Conservation (phyloP, 2,113 vertebrate species). For the zebrafish (Danio rerio) region GRCz12tu NC_133178.1:23296001-23296500, state of each 20-base stretch:
- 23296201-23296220: slow-evolving; percentile 69
- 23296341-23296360: not conserved
- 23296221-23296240: slow-evolving; percentile 67
- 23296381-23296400: slow-evolving; percentile 61
- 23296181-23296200: slow-evolving; percentile 68
- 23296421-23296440: slow-evolving; percentile 66
- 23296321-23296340: not conserved
- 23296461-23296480: not conserved
- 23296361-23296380: slow-evolving; percentile 48
- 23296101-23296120: slow-evolving; percentile 56
- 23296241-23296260: not conserved
- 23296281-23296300: too few species aligned
- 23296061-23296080: too few species aligned
- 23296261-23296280: not conserved
- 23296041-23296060: too few species aligned
- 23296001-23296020: too few species aligned
- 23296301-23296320: not conserved
- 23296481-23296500: not conserved
- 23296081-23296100: slow-evolving; percentile 58
- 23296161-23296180: slow-evolving; percentile 66
- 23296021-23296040: too few species aligned
- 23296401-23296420: slow-evolving; percentile 56
- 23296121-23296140: slow-evolving; percentile 66
- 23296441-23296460: slow-evolving; percentile 63
- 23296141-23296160: slow-evolving; percentile 55